Conservation (phyloP, 2,888 invertebrate species). For the Dysmachus trigonus region DNA sequence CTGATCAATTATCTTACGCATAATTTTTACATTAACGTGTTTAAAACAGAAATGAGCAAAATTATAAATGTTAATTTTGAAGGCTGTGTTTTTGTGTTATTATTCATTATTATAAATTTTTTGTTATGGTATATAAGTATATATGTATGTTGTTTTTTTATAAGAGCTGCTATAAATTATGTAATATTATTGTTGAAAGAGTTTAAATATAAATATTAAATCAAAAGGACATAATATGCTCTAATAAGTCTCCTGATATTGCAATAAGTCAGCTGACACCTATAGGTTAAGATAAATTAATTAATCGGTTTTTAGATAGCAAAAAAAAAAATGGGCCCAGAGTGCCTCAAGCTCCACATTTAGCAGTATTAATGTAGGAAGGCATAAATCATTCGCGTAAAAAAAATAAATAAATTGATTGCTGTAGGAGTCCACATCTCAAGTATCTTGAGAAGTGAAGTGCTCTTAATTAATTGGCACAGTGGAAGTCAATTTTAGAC, state of each 20-base stretch:
- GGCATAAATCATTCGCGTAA: not conserved
- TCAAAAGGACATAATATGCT: not conserved
- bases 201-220: not conserved
- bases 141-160: not conserved
- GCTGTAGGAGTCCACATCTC: not conserved
- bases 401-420: not conserved
- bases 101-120: not conserved
- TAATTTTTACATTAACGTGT: not conserved
- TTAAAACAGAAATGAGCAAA: not conserved
- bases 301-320: slow-evolving; percentile 7
- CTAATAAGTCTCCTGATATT: not conserved
- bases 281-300: not conserved
- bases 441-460: not conserved
- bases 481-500: not conserved
- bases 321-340: not conserved
- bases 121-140: not conserved
- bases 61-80: not conserved
- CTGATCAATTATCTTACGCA: not conserved
- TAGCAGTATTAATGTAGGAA: slow-evolving; percentile 20
- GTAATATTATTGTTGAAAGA: not conserved
- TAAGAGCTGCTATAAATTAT: not conserved
- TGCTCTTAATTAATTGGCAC: not conserved
- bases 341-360: not conserved
- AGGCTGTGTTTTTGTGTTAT: not conserved
- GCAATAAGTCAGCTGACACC: not conserved